Evolutionary conservation across 2,888 invertebrate genomes (phyloP).

Genomic region (Micoletzkya japonica): DNA sequence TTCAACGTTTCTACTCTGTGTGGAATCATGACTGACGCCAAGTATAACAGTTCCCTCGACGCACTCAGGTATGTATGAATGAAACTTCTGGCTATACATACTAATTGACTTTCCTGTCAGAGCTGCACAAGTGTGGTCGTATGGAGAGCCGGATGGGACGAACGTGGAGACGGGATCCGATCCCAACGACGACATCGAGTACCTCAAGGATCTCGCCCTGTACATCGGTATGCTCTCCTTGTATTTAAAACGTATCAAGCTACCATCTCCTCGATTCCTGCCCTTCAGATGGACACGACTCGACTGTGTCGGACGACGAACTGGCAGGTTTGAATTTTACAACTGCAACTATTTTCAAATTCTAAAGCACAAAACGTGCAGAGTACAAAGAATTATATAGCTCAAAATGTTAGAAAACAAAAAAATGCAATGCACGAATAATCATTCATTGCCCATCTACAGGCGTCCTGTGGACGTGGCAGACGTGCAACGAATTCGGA

Average conservation of each 20-base stretch:
- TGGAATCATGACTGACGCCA: slow-evolving; percentile 10
- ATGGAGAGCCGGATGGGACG: neutral
- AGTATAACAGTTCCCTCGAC: slow-evolving; percentile 2
- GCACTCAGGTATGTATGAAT: neutral
- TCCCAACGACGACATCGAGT: neutral
- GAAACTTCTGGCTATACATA: too few species aligned
- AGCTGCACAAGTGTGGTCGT: neutral
- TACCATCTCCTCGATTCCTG: neutral
- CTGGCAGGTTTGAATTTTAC: neutral
- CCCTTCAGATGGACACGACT: slow-evolving; percentile 15
- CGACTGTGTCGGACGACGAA: slow-evolving; percentile 1
- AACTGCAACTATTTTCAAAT: neutral
- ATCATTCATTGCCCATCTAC: neutral
- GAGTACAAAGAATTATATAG: neutral
- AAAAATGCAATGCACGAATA: neutral
- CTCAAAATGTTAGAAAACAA: neutral
- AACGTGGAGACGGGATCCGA: neutral
- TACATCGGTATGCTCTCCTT: slow-evolving; percentile 20
- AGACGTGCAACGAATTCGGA: slow-evolving; percentile 93
- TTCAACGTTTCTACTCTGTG: slow-evolving; percentile 20
- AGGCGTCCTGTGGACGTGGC: slow-evolving; percentile 78
- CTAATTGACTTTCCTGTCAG: too few species aligned
- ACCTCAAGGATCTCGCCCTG: neutral
- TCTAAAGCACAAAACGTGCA: neutral
- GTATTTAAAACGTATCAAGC: neutral